Evolutionary conservation across 2,888 invertebrate genomes (phyloP), one percentile per base, ranked within the genome.

Genomic region (Tenthredo scrophulariae): DNA sequence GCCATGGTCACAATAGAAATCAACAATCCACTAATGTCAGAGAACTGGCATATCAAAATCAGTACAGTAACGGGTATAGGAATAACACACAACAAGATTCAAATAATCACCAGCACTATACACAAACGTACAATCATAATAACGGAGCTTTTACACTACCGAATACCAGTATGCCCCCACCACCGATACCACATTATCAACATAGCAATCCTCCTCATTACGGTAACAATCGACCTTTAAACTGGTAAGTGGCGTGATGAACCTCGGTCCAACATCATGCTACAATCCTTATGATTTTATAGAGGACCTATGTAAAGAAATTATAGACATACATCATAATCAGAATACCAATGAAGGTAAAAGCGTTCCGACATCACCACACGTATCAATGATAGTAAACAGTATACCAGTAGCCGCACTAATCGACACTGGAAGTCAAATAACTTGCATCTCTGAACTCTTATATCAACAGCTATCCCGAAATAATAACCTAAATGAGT

Each of bases 361-460:
- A 22, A 46, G 18, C 6, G 80, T 70, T 22, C 85, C 82, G 0
- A 54, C 33, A 46, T 86, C 86, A 50, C 86, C 86, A 6, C 84
- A 85, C 7, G 74, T 87, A 40, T 80, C 84, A 6, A 29, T 85
- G 2, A 15, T 50, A n/a, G 43, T 87, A 26, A 84, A 74, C 29
- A 72, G 70, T 70, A 80, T 72, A 10, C 37, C 65, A 0, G 74
- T 86, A 10, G 13, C 80, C 18, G 86, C 87, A 0, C 67, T 87
- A 15, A 46, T 88, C 0, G 87, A 88, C 46, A 86, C 87, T 0
- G 88, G 87, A 22, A 88, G 88, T 33, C 87, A 88, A 46, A 84
- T 87, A 1, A 87, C 87, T 0, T 87, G 88, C 43, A 83, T 88
- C 1, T 88, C 86, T 0, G 85, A 86, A 15, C 65, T 83, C n/a